A percentile compares a stretch with the other conserved stretches of the same genome.
Conservation (phyloP, 1,140 invertebrate genomes). For the Nasonia giraulti region DNA sequence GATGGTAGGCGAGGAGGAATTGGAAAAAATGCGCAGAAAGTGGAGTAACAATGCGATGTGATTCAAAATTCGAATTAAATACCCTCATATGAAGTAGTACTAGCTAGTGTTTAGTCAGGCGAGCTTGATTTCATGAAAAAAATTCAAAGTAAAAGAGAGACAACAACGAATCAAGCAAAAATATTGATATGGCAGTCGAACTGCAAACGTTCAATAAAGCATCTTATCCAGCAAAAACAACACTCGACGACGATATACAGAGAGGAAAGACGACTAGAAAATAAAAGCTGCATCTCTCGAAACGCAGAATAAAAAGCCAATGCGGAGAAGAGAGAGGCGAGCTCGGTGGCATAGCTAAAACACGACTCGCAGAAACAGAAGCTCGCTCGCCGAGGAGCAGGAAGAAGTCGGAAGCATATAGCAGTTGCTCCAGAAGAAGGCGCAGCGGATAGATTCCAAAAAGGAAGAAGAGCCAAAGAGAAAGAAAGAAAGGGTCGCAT, state of each 20-base stretch:
- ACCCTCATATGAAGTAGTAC: no score
- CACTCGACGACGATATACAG: neutral
- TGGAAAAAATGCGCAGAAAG: neutral
- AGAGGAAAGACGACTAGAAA: neutral
- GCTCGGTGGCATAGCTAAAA: neutral
- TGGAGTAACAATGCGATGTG: neutral
- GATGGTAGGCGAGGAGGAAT: neutral
- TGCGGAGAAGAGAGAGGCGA: neutral
- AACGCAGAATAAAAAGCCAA: slow-evolving; percentile 30
- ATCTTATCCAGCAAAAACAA: neutral
- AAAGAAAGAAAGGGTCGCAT: slow-evolving; percentile 15
- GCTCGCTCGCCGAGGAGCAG: neutral
- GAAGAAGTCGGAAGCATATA: neutral
- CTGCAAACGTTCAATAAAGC: neutral
- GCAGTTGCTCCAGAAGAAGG: neutral
- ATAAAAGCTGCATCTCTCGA: neutral
- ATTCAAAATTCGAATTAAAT: no score
- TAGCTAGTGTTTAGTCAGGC: no score
- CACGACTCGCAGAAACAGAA: slow-evolving; percentile 20
- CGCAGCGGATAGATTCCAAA: neutral
- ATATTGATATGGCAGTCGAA: neutral
- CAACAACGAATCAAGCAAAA: neutral
- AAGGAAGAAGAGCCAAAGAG: slow-evolving; percentile 11
- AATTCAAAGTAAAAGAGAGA: neutral
- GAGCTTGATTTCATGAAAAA: neutral